Conservation (phyloP, 1,140 invertebrate genomes). For the Spodoptera frugiperda region DNA sequence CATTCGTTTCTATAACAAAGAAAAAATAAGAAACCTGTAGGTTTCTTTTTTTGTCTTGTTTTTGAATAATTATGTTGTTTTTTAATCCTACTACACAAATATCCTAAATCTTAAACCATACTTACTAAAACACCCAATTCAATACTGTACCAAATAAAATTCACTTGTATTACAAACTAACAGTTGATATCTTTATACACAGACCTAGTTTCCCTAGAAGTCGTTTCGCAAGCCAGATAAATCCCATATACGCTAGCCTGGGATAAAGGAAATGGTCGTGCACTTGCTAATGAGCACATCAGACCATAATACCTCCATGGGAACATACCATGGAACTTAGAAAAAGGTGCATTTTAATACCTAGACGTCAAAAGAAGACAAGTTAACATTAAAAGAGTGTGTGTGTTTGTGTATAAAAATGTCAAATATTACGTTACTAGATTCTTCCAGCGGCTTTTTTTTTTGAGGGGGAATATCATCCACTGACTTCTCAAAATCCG, state of each 20-base stretch:
- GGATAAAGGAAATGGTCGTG: conserved; percentile 21
- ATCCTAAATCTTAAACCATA: background rate
- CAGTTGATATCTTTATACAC: conserved; percentile 19
- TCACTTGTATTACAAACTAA: background rate
- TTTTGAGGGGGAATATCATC: no score
- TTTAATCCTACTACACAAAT: no score
- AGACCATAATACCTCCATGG: conserved; percentile 24
- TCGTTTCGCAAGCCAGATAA: background rate
- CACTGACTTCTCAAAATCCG: no score
- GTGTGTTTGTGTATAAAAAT: no score
- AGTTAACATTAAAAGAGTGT: no score
- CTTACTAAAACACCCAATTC: no score
- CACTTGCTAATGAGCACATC: conserved; percentile 33
- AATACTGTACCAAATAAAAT: background rate
- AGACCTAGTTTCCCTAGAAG: conserved; percentile 23
- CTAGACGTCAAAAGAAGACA: background rate
- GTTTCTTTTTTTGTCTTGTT: no score
- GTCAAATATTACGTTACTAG: no score
- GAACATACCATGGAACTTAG: background rate
- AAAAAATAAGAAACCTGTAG: no score
- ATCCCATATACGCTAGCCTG: conserved; percentile 15
- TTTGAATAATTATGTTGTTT: no score
- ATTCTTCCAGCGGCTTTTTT: no score
- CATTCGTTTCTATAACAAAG: no score
- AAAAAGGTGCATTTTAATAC: conserved; percentile 7